Evolutionary conservation across 2,888 invertebrate species (phyloP), one percentile per base, ranked within the genome.

Genomic region (Chironomus tentans): DNA sequence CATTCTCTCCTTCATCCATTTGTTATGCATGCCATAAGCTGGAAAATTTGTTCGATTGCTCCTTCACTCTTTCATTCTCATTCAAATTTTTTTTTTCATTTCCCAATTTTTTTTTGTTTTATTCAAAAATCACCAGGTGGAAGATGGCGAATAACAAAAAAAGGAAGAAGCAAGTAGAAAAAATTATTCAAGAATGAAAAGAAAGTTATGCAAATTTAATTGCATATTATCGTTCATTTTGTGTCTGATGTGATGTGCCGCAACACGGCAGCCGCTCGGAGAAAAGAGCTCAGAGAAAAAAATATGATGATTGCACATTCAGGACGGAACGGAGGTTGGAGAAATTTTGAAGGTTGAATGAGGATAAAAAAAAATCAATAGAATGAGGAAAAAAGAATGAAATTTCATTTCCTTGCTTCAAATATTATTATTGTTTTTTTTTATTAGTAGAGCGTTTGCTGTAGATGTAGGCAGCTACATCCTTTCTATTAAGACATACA

Each of bases 151-250:
- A 38, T 38, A 38, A 38, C 10, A 24, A 56, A n/a, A 50, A 71
- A 50, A 71, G 22, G 22, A 56, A n/a, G 47, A 46, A 70, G 28
- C 22, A 68, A 28, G 24, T 28, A 21, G 24, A 7, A 38, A 28
- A 38, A 38, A 38, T 38, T 38, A 38, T 38, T 38, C 38, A 38
- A 38, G 38, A 38, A 38, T 38, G 10, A 38, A 38, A 38, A 38
- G 38, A 68, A 48, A 48, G 48, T 48, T 48, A 74, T 74, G 74
- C 74, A 74, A 74, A 74, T 74, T 74, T 74, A 74, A 74, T 74
- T 74, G 74, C 65, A 74, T 48, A 74, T 74, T 74, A 74, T 74
- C 68, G 68, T 68, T 74, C 74, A 74, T 68, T 74, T 72, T 21
- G 28, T 50, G 56, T 56, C 18, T 56, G 56, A 15, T 56, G 15